Conservation (phyloP, 2,888 invertebrate genomes). For the Diploptera punctata region DNA sequence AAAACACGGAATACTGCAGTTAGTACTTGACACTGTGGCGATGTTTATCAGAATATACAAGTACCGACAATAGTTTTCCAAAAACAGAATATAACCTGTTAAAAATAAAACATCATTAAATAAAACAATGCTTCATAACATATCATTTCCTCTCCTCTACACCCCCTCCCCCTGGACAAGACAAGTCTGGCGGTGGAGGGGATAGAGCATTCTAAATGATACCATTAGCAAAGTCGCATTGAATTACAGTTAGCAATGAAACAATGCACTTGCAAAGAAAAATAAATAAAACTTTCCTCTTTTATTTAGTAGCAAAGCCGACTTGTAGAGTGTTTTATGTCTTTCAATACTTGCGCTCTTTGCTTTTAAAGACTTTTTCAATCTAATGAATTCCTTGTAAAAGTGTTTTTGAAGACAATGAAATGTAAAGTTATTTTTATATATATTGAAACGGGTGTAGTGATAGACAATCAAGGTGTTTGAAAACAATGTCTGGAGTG, state of each 20-base stretch:
- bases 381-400: neutral
- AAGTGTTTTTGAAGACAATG: conserved; percentile 1
- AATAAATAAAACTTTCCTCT: neutral
- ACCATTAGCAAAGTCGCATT: conserved; percentile 23
- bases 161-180: neutral
- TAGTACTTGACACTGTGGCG: too few relatives aligned
- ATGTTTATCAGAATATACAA: too few relatives aligned
- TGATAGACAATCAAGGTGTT: conserved; percentile 14
- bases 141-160: neutral
- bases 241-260: conserved; percentile 11
- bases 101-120: too few relatives aligned
- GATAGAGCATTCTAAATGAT: conserved; percentile 18
- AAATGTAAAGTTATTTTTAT: neutral
- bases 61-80: too few relatives aligned
- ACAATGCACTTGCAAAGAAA: neutral
- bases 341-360: neutral
- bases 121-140: conserved; percentile 1
- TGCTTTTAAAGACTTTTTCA: neutral
- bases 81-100: too few relatives aligned
- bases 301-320: neutral
- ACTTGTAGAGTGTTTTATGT: conserved; percentile 4
- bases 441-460: neutral
- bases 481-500: conserved; percentile 7
- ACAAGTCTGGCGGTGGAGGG: neutral
- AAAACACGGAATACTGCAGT: too few relatives aligned